Conservation (phyloP, 2,797 vertebrate species). For the Semotilus atromaculatus region DNA sequence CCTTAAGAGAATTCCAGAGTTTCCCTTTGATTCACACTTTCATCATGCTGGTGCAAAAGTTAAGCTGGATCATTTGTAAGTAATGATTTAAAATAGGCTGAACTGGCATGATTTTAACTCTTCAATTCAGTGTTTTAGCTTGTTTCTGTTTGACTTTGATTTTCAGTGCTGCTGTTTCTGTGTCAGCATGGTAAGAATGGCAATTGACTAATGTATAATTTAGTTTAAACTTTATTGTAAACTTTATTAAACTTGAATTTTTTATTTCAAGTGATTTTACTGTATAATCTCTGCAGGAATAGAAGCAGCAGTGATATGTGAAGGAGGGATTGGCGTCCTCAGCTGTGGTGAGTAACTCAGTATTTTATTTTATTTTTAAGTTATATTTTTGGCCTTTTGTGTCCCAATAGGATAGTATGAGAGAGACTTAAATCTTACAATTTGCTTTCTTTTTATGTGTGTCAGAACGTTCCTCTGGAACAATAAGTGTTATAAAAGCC, state of each 20-base stretch:
- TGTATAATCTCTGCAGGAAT: background rate
- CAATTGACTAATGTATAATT: background rate
- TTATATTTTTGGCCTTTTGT: background rate
- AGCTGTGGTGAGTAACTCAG: too few relatives aligned
- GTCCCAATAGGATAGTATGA: too few relatives aligned
- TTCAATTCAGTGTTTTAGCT: background rate
- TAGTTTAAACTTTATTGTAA: too few relatives aligned
- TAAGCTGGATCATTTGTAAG: background rate
- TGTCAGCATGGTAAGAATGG: background rate
- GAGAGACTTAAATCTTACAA: too few relatives aligned
- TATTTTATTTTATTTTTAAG: too few relatives aligned
- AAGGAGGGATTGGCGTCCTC: accelerated
- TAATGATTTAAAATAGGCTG: background rate
- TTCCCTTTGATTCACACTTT: background rate
- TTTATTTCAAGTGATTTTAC: background rate
- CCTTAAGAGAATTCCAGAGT: background rate
- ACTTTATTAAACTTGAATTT: background rate
- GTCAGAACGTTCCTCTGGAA: accelerated
- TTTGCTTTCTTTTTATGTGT: too few relatives aligned
- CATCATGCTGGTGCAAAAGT: background rate
- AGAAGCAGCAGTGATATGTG: background rate
- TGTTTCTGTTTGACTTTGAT: background rate
- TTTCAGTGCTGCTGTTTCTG: conserved; percentile 1
- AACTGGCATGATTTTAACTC: too few relatives aligned
- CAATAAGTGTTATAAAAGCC: too few relatives aligned